Conservation (phyloP, 2,797 vertebrate genomes). For the Phoxinus dragarum region DNA sequence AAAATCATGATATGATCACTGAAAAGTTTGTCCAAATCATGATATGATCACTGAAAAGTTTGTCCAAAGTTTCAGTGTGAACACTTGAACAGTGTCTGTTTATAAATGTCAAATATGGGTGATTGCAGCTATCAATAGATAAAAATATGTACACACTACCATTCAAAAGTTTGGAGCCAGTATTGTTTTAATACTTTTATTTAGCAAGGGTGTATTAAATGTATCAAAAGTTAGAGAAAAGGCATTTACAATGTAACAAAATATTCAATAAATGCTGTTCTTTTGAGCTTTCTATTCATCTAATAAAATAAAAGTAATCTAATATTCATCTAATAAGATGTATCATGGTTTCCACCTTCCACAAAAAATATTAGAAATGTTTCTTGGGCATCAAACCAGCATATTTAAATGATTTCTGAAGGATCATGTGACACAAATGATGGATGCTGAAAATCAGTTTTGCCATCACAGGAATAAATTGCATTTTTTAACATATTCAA, state of each 20-base stretch:
- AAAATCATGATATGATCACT: not conserved
- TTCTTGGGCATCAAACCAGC: not conserved
- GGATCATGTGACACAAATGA: not conserved
- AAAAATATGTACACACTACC: not conserved
- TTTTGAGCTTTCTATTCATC: not conserved
- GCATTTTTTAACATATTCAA: not conserved
- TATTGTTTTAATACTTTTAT: not conserved
- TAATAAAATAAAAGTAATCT: not conserved
- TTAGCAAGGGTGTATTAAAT: not conserved
- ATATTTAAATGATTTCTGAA: not conserved
- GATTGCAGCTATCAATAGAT: not conserved
- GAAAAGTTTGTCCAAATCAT: not conserved
- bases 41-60: not conserved
- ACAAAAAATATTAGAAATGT: not conserved
- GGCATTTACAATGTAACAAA: not conserved
- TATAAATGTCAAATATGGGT: not conserved
- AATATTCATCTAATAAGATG: not conserved
- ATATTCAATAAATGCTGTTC: not conserved
- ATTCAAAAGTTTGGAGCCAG: not conserved
- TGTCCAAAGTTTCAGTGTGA: too few species aligned
- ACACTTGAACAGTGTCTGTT: not conserved
- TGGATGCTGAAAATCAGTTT: not conserved
- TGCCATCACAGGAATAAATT: not conserved
- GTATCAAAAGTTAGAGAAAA: not conserved
- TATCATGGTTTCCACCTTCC: not conserved